Percentiles rank a stretch among this genome's conserved stretches.
Evolutionary conservation across 2,888 invertebrate species (phyloP).

Genomic region (Nowickia ferox): DNA sequence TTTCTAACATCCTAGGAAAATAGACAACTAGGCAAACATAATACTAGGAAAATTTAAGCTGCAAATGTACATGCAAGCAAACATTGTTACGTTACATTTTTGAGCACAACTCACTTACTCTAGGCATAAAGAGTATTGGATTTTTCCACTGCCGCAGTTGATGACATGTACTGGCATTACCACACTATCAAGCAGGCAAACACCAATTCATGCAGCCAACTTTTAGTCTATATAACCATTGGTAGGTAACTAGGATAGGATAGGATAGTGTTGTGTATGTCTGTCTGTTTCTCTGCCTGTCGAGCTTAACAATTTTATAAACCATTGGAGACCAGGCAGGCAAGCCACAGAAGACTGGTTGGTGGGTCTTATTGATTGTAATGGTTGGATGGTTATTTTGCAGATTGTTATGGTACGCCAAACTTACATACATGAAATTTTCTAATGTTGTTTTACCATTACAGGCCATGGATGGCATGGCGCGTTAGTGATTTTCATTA

Average conservation of each 20-base stretch:
- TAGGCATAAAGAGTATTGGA: slow-evolving; percentile 38
- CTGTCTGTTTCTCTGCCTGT: slow-evolving; percentile 9
- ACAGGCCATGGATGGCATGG: background rate
- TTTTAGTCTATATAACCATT: slow-evolving; percentile 55
- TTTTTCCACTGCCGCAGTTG: slow-evolving; percentile 36
- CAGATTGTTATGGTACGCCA: slow-evolving; percentile 58
- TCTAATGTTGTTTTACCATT: slow-evolving; percentile 57
- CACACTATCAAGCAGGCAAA: slow-evolving; percentile 4
- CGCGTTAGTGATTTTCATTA: background rate
- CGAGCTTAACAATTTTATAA: slow-evolving; percentile 39
- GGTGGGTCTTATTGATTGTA: slow-evolving; percentile 35
- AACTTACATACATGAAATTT: slow-evolving; percentile 45
- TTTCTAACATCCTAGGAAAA: slow-evolving; percentile 72
- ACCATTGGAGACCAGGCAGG: slow-evolving; percentile 21
- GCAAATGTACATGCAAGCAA: slow-evolving; percentile 48
- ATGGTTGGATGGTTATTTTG: slow-evolving; percentile 50
- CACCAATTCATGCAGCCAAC: slow-evolving; percentile 41
- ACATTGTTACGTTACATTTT: slow-evolving; percentile 47
- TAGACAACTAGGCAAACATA: slow-evolving; percentile 72
- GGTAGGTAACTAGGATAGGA: slow-evolving; percentile 63
- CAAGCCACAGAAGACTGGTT: slow-evolving; percentile 37
- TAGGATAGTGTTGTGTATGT: slow-evolving; percentile 10
- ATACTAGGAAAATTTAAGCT: slow-evolving; percentile 72
- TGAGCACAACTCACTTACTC: slow-evolving; percentile 57
- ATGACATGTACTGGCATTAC: slow-evolving; percentile 17